A percentile compares a stretch with the other conserved stretches of the same genome.
Conservation (phyloP, 2,113 vertebrate genomes). For the Mandrillus leucophaeus region DNA sequence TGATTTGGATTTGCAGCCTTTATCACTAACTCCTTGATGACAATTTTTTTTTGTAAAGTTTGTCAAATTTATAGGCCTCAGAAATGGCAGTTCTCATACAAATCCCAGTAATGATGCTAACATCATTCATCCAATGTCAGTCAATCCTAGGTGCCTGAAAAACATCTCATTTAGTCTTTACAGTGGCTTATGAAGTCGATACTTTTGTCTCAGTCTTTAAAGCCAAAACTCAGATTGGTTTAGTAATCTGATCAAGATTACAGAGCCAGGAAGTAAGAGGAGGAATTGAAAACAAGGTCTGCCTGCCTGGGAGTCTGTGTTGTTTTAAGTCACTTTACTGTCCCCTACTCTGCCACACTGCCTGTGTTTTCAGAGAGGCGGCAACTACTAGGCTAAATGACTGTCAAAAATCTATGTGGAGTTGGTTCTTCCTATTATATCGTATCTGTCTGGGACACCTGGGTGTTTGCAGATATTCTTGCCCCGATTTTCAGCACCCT, state of each 20-base stretch:
- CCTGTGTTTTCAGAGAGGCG: neutral
- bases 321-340: neutral
- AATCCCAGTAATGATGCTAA: neutral
- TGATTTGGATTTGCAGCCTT: conserved; percentile 7
- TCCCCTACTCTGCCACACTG: neutral
- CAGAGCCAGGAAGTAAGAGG: neutral
- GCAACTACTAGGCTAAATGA: neutral
- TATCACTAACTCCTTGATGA: neutral
- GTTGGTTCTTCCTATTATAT: neutral
- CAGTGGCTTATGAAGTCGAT: neutral
- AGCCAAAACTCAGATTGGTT: neutral
- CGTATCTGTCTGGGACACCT: neutral
- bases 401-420: neutral
- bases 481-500: neutral
- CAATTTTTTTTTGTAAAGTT: neutral
- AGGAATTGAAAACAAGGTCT: neutral
- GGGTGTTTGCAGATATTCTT: neutral
- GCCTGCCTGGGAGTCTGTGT: neutral
- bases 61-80: neutral
- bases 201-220: neutral
- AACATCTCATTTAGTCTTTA: neutral
- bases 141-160: neutral
- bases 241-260: neutral
- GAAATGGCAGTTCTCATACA: neutral
- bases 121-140: neutral